Percentiles rank a stretch among this genome's conserved stretches.
Conservation (phyloP, 2,113 vertebrate genomes). For the Menidia beryllina region DNA sequence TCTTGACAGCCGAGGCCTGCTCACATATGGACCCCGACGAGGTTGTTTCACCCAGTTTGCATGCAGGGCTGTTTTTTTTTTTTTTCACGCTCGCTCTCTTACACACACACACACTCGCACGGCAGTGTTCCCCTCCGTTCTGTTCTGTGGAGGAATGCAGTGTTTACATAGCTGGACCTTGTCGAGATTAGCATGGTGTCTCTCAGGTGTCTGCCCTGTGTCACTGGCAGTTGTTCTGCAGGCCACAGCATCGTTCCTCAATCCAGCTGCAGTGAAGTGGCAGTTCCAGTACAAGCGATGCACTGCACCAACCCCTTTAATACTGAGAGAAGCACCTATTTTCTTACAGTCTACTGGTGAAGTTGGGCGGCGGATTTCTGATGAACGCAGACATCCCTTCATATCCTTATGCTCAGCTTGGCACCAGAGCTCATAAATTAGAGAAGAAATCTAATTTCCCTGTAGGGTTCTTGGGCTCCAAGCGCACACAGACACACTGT, state of each 20-base stretch:
- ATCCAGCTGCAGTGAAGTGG: constrained; percentile 30
- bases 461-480: constrained; percentile 65
- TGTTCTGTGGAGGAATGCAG: constrained; percentile 65
- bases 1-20: too few relatives aligned
- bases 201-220: constrained; percentile 71
- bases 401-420: constrained; percentile 59
- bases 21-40: too few relatives aligned
- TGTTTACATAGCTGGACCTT: constrained; percentile 73
- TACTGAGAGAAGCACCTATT: constrained; percentile 47
- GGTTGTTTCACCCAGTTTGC: not conserved
- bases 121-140: constrained; percentile 4
- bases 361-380: constrained; percentile 57
- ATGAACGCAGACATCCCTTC: constrained; percentile 41
- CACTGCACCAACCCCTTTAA: constrained; percentile 53
- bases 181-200: constrained; percentile 49
- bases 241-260: not conserved
- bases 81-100: not conserved
- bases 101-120: not conserved
- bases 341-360: constrained; percentile 39
- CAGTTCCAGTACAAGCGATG: constrained; percentile 43
- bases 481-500: constrained; percentile 53
- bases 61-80: not conserved
- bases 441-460: constrained; percentile 77
- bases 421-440: constrained; percentile 74
- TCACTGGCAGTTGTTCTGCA: constrained; percentile 59